Base-by-base conservation (phyloP, 2,113 vertebrate species). In the Nothocercus julius region DNA sequence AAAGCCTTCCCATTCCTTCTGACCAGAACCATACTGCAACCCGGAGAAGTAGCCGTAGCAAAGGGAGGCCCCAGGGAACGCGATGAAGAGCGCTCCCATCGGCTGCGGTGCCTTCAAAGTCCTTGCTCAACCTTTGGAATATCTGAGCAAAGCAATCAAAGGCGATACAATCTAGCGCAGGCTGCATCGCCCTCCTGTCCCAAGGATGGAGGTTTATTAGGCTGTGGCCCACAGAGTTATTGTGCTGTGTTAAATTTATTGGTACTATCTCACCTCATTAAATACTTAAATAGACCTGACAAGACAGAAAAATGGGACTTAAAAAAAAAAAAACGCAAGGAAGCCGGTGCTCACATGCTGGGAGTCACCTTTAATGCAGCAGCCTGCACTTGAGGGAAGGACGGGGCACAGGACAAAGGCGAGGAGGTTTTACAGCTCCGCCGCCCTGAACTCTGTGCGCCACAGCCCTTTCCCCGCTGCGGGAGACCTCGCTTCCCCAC, bases 231-330 rank as follows among this genome's bases (percentile, higher is more conserved):
- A 86, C 97, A 94, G 97, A 97, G 97, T 97, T 98, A 97, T 94
- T 96, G 97, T 96, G 96, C 97, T 94, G 97, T 93, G 97, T 95
- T 96, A 97, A 98, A 98, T 97, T 98, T 97, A 97, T 97, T 96
- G 97, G 97, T 96, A 95, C 97, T 97, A 96, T 97, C 97, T 97
- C 97, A 98, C 97, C 97, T 97, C 98, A 97, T 98, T 97, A 98
- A 97, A 98, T 97, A 96, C 97, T 97, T 97, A 98, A 98, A 97
- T 97, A 97, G 97, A 97, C 97, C 97, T 97, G 97, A 98, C 98
- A 97, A 96, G 97, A 97, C 97, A 98, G 96, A 97, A 97, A 98
- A 97, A 97, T 91, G 81, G 93, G 97, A 84, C 74, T 92, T 97
- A 77, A 64, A 86, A 64, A 86, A 10, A 89, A 42, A 58, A 10